Percentiles rank a stretch among this genome's conserved stretches.
Conservation (phyloP, 2,797 vertebrate species). For the Falco columbarius region DNA sequence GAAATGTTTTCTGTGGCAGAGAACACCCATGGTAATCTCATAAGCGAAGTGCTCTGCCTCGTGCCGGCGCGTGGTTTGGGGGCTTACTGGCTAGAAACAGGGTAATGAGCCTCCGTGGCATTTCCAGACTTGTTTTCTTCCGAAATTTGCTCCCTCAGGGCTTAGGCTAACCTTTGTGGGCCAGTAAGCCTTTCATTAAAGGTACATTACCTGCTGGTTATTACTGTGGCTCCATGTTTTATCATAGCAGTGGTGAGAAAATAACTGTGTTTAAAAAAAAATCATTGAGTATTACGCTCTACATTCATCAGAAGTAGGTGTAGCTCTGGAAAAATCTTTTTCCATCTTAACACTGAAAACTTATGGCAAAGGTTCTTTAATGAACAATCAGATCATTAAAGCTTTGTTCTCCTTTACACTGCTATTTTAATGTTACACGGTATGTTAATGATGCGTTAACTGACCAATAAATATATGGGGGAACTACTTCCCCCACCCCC, state of each 20-base stretch:
- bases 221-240: background rate
- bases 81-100: background rate
- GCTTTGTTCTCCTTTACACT: background rate
- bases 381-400: background rate
- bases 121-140: background rate
- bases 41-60: background rate
- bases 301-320: background rate
- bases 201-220: background rate
- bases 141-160: background rate
- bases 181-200: background rate
- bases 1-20: background rate
- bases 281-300: background rate
- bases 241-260: background rate
- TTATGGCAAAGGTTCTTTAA: background rate
- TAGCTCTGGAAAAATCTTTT: background rate
- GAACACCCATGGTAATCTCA: background rate
- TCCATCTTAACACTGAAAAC: background rate
- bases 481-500: background rate
- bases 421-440: background rate
- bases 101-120: background rate
- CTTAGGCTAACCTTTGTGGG: background rate
- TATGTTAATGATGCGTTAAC: background rate
- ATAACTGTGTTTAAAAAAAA: background rate
- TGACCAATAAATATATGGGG: background rate
- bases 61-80: rapidly evolving